Percentiles rank a stretch among this genome's conserved stretches.
Evolutionary conservation across 2,888 invertebrate genomes (phyloP).

Genomic region (Cerceris ruficornis): DNA sequence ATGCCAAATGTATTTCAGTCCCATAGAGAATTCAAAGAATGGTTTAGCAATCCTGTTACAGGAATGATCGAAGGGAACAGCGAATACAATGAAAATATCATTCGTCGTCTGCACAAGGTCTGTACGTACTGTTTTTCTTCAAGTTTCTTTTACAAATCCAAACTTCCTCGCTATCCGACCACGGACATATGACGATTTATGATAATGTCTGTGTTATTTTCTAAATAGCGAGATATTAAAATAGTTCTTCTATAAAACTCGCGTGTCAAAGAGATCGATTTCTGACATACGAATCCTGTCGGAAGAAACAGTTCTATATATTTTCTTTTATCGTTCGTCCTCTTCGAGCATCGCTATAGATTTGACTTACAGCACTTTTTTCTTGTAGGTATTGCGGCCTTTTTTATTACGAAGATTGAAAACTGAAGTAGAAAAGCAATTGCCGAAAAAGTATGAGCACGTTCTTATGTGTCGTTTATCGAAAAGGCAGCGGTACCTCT

Average conservation of each 20-base stretch:
- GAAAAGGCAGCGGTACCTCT: conserved; percentile 97
- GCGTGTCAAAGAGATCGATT: conserved; percentile 71
- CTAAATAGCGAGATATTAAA: conserved; percentile 75
- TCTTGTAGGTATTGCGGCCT: conserved; percentile 90
- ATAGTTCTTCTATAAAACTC: conserved; percentile 77
- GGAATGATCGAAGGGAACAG: conserved; percentile 97
- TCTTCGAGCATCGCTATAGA: not conserved
- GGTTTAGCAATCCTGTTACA: conserved; percentile 98
- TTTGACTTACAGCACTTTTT: conserved; percentile 21
- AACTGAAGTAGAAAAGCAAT: conserved; percentile 97
- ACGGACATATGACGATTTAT: conserved; percentile 61
- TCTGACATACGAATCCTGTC: conserved; percentile 79
- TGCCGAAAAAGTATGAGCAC: conserved; percentile 98
- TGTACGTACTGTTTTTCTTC: conserved; percentile 78
- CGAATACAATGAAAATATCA: conserved; percentile 95
- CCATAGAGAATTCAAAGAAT: conserved; percentile 97
- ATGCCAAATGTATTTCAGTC: conserved; percentile 99
- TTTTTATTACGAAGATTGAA: conserved; percentile 96
- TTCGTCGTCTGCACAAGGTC: conserved; percentile 94
- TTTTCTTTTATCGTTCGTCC: not conserved
- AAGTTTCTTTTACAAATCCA: conserved; percentile 32
- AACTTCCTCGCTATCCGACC: conserved; percentile 74
- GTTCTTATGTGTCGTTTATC: conserved; percentile 96
- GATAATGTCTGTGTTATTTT: conserved; percentile 60
- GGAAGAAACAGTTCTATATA: conserved; percentile 71